Percentiles rank a stretch among this genome's conserved stretches.
phyloP scores from a whole-genome alignment of 64 coral and sea anemone genomes.

The Montipora sp. region DNA sequence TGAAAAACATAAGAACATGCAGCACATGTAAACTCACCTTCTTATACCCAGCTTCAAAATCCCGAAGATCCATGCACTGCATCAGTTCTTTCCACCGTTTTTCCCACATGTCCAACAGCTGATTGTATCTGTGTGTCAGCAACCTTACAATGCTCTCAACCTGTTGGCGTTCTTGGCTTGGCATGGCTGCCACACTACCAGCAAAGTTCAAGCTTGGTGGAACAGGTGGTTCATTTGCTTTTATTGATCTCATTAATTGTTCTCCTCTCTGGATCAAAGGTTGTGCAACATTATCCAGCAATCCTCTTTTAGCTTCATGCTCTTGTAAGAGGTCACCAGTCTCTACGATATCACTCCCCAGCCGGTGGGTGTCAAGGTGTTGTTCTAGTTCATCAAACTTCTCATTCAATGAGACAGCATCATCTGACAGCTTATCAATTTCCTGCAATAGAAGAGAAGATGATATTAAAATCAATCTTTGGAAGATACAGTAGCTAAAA shows the following conservation, averaged over 20 bases:
- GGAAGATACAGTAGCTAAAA: too few species aligned
- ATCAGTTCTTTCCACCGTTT: constrained; percentile 83
- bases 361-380: constrained; percentile 72
- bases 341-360: constrained; percentile 55
- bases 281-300: constrained; percentile 58
- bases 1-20: neutral
- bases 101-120: constrained; percentile 75
- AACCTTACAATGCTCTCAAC: constrained; percentile 51
- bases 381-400: constrained; percentile 79
- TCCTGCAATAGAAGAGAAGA: constrained; percentile 21
- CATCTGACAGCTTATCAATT: constrained; percentile 62
- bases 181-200: constrained; percentile 36
- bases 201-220: constrained; percentile 56
- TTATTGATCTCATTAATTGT: constrained; percentile 45
- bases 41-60: constrained; percentile 88
- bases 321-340: constrained; percentile 65
- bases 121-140: constrained; percentile 61
- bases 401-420: constrained; percentile 32
- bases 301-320: constrained; percentile 61
- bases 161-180: constrained; percentile 73
- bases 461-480: too few species aligned
- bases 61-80: constrained; percentile 81
- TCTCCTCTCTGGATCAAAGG: constrained; percentile 76
- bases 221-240: constrained; percentile 72
- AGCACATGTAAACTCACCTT: constrained; percentile 48